Base-by-base conservation (phyloP, 2,888 invertebrate genomes). In the Sinotaia quadrata region DNA sequence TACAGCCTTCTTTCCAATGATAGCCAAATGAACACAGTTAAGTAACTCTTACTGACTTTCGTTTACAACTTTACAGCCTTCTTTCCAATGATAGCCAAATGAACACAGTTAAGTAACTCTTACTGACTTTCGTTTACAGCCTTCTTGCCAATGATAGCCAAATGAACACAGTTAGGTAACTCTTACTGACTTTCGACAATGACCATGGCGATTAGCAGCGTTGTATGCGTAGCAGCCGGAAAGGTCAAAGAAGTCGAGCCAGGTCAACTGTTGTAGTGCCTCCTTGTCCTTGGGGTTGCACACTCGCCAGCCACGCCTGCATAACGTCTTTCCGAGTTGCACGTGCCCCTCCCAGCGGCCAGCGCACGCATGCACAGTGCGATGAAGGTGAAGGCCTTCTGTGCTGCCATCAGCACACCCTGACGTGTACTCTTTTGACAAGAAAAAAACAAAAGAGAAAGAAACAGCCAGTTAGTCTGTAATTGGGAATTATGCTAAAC, bases 181-280 rank as follows among this genome's bases (percentile, higher is more conserved):
- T 52, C 24, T 52, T 18, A 37, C 61, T 51, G 72, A 84, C 87
- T 84, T 85, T 65, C 72, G 74, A 76, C 87, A 87, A 60, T 78
- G 78, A 61, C 82, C 83, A 34, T 78, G 78, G 27, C 76, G 69
- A 68, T 82, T 85, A 31, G 83, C 86, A 27, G 82, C 86, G 75
- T 87, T 86, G 76, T 86, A 86, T n/a, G 85, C 87, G 69, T 84
- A 87, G 69, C 87, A 87, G 10, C 87, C 87, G 1, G 78, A 70
- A 18, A 84, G 72, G 56, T 83, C 80, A 18, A 82, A 79, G 36
- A 84, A 79, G 59, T 87, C 87, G 24, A 79, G 67, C 84, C 85
- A 85, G 33, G 81, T 84, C 24, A 87, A 66, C 68, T 82, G 77
- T 63, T 78, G 75, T 4, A 87, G 75, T 4, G 74, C 68, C 1